Conservation (phyloP, 1,140 invertebrate genomes). For the Bactericera cockerelli region DNA sequence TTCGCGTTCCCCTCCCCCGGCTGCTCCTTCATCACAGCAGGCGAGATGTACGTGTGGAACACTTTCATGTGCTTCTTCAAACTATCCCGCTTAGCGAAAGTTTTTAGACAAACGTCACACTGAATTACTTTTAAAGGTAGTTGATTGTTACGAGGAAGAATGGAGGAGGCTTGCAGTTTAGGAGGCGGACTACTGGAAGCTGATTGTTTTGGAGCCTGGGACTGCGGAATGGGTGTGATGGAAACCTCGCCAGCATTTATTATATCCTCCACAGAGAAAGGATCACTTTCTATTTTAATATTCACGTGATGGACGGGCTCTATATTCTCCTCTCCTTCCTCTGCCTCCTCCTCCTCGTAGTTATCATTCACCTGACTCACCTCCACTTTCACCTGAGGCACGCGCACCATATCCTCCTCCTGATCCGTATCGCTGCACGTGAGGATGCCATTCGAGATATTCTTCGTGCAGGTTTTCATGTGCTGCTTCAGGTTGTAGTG, state of each 20-base stretch:
- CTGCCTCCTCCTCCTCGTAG: not conserved
- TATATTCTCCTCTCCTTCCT: too few species aligned
- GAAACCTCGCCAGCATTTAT: not conserved
- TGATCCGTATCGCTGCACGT: not conserved
- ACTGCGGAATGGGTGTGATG: not conserved
- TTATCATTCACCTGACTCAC: not conserved
- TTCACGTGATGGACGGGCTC: not conserved
- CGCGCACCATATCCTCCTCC: not conserved
- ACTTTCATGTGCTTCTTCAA: slow-evolving; percentile 2
- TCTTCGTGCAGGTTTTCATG: not conserved
- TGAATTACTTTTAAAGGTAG: not conserved
- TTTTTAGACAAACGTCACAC: not conserved
- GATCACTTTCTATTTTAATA: not conserved
- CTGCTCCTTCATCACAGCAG: not conserved
- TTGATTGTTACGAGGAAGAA: too few species aligned
- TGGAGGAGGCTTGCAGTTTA: too few species aligned
- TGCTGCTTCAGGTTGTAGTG: not conserved
- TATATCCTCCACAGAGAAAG: not conserved
- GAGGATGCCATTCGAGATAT: not conserved
- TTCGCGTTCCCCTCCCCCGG: not conserved
- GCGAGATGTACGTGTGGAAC: not conserved
- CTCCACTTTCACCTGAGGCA: not conserved
- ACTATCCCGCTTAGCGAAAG: not conserved
- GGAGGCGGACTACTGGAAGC: too few species aligned
- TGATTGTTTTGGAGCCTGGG: not conserved